phyloP scores from a whole-genome alignment of 1,140 invertebrate species.

The Euglossa dilemma region DNA sequence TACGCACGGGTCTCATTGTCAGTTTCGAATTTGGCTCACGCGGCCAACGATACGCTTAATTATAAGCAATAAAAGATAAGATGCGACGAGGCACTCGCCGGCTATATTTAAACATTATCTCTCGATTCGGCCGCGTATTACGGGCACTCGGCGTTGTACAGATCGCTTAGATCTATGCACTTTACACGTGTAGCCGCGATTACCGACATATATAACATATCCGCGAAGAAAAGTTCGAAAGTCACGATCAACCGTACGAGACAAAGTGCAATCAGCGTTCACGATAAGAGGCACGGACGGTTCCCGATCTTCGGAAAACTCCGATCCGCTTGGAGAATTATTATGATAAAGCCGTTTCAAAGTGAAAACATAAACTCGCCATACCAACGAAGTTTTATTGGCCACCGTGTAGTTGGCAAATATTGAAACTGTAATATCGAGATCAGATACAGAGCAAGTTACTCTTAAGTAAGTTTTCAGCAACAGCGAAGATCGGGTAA shows the following conservation, averaged over 20 bases:
- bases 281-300: not conserved
- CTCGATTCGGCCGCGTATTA: not conserved
- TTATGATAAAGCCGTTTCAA: too few relatives aligned
- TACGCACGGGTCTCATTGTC: not conserved
- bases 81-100: not conserved
- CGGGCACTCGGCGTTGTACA: not conserved
- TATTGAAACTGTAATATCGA: too few relatives aligned
- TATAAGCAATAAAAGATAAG: slow-evolving; percentile 1
- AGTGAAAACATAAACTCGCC: too few relatives aligned
- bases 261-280: not conserved
- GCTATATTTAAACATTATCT: slow-evolving; percentile 18
- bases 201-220: not conserved
- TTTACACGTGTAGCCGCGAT: slow-evolving; percentile 1
- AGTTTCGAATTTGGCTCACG: slow-evolving; percentile 4
- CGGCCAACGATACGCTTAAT: not conserved
- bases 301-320: too few relatives aligned
- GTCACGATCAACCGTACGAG: not conserved
- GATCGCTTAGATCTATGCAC: not conserved
- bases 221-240: not conserved
- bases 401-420: too few relatives aligned
- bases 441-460: too few relatives aligned
- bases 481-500: too few relatives aligned
- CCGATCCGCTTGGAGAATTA: too few relatives aligned
- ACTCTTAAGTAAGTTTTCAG: too few relatives aligned
- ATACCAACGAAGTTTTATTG: too few relatives aligned